Evolutionary conservation across 2,888 invertebrate species (phyloP).

Genomic region (Pterostichus niger): DNA sequence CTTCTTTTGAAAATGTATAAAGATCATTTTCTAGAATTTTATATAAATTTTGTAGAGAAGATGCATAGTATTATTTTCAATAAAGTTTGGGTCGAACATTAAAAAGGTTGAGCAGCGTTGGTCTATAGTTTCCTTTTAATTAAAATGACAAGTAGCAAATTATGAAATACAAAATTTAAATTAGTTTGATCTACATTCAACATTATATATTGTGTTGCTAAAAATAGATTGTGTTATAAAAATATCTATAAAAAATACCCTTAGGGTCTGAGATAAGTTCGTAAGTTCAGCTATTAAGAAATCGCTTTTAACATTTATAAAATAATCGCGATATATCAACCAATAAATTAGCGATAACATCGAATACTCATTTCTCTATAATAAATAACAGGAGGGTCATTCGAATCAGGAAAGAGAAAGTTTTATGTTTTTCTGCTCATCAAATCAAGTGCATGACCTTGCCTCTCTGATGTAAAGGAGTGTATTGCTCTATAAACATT

Average conservation of each 20-base stretch:
- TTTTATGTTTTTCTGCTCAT: constrained; percentile 55
- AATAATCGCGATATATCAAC: constrained; percentile 31
- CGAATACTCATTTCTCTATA: constrained; percentile 34
- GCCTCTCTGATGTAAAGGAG: neutral
- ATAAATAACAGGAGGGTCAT: constrained; percentile 28
- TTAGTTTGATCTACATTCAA: neutral
- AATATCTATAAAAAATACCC: constrained; percentile 13
- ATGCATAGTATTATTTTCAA: too few species aligned
- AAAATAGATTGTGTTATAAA: constrained; percentile 27
- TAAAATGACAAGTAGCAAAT: neutral
- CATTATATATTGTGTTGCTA: constrained; percentile 6
- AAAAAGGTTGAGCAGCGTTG: too few species aligned
- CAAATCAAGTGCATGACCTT: constrained; percentile 60
- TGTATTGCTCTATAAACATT: neutral
- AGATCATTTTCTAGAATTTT: too few species aligned
- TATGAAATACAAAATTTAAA: neutral
- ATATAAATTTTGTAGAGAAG: too few species aligned
- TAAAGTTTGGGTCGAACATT: too few species aligned
- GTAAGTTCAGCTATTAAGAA: constrained; percentile 21
- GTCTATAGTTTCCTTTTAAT: neutral
- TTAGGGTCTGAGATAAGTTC: neutral
- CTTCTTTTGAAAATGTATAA: too few species aligned
- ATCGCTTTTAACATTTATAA: constrained; percentile 20
- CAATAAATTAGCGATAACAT: constrained; percentile 38
- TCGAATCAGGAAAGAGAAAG: constrained; percentile 55